These are phyloP conservation scores for Coptotermes formosanus DNA, from an alignment of 1,140 invertebrate genomes.

Conservation along the genomic window DNA sequence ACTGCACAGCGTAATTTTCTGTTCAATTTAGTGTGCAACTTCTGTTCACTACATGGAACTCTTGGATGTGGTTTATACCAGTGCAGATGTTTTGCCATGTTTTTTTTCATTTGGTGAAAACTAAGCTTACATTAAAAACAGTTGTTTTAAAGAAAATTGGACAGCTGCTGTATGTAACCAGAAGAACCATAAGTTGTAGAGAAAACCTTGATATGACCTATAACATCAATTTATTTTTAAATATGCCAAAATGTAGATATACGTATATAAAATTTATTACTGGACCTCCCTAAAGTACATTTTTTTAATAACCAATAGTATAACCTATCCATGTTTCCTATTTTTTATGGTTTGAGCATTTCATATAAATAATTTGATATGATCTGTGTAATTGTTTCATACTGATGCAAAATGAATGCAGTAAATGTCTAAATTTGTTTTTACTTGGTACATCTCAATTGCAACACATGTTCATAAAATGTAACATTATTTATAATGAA, in stretches of 20 bases:
- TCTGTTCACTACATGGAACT: not conserved
- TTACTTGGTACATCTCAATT: not conserved
- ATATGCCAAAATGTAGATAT: not conserved
- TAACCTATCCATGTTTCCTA: not conserved
- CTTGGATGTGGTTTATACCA: not conserved
- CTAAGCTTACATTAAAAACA: not conserved
- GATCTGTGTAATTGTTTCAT: not conserved
- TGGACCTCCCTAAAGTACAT: not conserved
- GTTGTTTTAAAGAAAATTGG: no score
- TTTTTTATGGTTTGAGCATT: constrained; percentile 5
- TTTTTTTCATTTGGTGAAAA: not conserved
- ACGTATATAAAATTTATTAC: not conserved
- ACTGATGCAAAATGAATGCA: constrained; percentile 11
- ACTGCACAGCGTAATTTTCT: not conserved
- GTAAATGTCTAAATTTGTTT: not conserved
- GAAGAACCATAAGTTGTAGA: not conserved
- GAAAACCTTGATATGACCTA: not conserved
- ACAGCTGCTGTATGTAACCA: not conserved
- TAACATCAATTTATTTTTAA: not conserved
- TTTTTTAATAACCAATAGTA: not conserved
- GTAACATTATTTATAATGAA: not conserved
- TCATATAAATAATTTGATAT: not conserved
- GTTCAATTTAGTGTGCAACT: not conserved
- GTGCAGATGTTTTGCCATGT: not conserved
- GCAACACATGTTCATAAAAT: not conserved